Evolutionary conservation across 2,888 invertebrate species (phyloP).

Genomic region (Galeruca laticollis): DNA sequence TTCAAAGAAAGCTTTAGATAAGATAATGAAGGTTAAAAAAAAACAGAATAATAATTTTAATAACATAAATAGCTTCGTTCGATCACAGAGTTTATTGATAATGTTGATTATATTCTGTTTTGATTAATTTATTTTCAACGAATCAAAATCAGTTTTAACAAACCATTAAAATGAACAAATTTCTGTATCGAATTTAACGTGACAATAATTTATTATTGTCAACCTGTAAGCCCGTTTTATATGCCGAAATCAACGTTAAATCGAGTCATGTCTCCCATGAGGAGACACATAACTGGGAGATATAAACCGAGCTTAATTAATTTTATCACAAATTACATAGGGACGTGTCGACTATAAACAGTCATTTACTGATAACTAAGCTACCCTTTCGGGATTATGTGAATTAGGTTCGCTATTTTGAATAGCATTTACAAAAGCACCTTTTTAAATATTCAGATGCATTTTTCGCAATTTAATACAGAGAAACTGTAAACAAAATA

Average conservation of each 20-base stretch:
- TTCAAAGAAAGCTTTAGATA: background rate
- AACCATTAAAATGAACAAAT: background rate
- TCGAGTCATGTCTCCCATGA: slow-evolving; percentile 1
- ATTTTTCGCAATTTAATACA: too few relatives aligned
- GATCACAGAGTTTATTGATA: background rate
- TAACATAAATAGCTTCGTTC: too few relatives aligned
- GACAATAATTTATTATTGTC: background rate
- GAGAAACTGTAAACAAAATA: too few relatives aligned
- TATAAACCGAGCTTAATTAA: slow-evolving; percentile 13
- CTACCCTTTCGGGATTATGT: background rate
- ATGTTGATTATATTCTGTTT: background rate
- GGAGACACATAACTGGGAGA: slow-evolving; percentile 10
- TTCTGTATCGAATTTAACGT: slow-evolving; percentile 9
- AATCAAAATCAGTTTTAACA: background rate
- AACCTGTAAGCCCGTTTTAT: background rate
- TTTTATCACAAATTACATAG: slow-evolving; percentile 4
- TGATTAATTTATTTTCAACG: background rate
- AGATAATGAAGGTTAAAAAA: background rate
- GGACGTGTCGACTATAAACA: slow-evolving; percentile 6
- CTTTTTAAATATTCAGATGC: background rate
- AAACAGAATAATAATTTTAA: too few relatives aligned
- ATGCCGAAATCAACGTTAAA: slow-evolving; percentile 13
- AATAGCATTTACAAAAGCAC: background rate
- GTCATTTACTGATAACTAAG: slow-evolving; percentile 11
- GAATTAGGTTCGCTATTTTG: background rate